A percentile compares a stretch with the other conserved stretches of the same genome.
phyloP scores from a whole-genome alignment of 1,140 invertebrate genomes.

The Cyclargus thomasi region DNA sequence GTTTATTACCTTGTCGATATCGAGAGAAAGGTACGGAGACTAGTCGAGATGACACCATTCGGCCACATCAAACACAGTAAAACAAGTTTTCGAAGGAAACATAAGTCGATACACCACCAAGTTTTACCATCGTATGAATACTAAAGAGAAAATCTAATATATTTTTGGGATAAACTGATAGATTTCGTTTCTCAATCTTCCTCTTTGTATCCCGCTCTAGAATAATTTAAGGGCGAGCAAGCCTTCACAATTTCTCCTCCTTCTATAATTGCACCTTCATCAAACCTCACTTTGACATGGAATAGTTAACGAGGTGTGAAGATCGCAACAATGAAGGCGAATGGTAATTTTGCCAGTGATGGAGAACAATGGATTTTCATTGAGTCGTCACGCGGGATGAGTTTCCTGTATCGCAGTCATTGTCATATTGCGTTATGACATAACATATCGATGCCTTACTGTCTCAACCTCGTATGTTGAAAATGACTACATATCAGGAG shows the following conservation, averaged over 20 bases:
- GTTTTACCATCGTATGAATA: too few species aligned
- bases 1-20: slow-evolving; percentile 3
- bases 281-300: slow-evolving; percentile 30
- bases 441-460: too few species aligned
- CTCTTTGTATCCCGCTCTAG: too few species aligned
- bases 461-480: too few species aligned
- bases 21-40: background rate
- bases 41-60: background rate
- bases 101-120: background rate
- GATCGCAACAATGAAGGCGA: slow-evolving; percentile 37
- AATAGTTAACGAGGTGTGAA: slow-evolving; percentile 45
- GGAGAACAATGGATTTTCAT: slow-evolving; percentile 37
- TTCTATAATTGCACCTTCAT: background rate
- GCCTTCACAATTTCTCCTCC: background rate
- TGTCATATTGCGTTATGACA: background rate
- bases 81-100: background rate
- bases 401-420: slow-evolving; percentile 13
- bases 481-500: too few species aligned
- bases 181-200: too few species aligned
- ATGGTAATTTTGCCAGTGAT: slow-evolving; percentile 28
- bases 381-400: slow-evolving; percentile 37
- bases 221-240: too few species aligned
- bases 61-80: background rate
- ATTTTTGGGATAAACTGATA: too few species aligned
- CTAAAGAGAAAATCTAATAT: too few species aligned